Conservation (phyloP, 2,797 vertebrate species). For the Capromys pilorides region DNA sequence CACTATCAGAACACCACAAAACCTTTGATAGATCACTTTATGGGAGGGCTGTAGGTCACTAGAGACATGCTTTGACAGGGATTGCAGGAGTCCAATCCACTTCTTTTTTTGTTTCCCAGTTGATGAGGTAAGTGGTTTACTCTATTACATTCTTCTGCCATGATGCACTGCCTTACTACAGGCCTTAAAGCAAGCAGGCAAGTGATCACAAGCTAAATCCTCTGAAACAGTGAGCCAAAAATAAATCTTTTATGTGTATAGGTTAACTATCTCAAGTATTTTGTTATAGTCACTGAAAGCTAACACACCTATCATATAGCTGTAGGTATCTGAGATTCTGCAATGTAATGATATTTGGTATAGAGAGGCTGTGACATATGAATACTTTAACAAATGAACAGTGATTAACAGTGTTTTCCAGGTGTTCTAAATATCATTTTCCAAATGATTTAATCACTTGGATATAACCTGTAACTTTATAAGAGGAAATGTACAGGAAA, state of each 20-base stretch:
- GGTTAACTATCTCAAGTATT: not conserved
- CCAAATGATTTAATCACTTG: constrained; percentile 95
- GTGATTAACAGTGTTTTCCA: constrained; percentile 48
- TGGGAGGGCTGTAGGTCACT: not conserved
- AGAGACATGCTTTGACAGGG: not conserved
- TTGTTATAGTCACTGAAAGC: not conserved
- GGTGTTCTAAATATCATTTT: not conserved
- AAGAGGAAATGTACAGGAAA: constrained; percentile 95
- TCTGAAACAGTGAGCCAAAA: not conserved
- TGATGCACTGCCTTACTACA: not conserved
- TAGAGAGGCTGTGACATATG: not conserved
- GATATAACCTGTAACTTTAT: constrained; percentile 91
- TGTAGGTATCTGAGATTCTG: not conserved
- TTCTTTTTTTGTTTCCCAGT: not conserved
- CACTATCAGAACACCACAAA: not conserved
- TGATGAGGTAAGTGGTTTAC: not conserved
- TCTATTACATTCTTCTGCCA: not conserved
- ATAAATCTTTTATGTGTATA: not conserved
- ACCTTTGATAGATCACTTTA: not conserved
- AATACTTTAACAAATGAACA: constrained; percentile 16
- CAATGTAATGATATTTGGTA: not conserved
- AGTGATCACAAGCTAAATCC: not conserved
- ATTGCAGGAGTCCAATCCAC: not conserved
- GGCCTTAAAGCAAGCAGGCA: not conserved
- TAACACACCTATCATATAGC: not conserved